Evolutionary conservation across 2,888 invertebrate genomes (phyloP).

Genomic region (Atrina japonica): DNA sequence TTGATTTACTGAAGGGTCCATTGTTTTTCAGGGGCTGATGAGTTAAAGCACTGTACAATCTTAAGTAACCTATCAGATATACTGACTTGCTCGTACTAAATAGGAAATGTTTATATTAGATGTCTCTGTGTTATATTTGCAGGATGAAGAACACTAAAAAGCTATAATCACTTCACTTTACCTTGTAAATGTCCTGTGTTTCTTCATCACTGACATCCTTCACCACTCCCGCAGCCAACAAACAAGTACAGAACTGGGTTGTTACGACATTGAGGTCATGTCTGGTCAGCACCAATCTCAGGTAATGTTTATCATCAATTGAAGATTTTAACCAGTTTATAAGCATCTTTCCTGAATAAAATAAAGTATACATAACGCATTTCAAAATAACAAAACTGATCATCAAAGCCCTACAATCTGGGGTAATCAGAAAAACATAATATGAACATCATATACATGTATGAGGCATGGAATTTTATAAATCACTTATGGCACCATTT

Average conservation of each 20-base stretch:
- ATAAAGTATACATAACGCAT: background rate
- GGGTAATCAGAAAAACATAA: background rate
- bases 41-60: no score
- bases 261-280: constrained; percentile 88
- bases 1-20: no score
- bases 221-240: constrained; percentile 92
- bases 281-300: constrained; percentile 84
- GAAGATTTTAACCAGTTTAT: constrained; percentile 93
- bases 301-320: constrained; percentile 86
- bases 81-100: no score
- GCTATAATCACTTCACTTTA: no score
- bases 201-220: constrained; percentile 86
- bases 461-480: background rate
- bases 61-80: no score
- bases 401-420: background rate
- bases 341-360: constrained; percentile 92
- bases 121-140: no score
- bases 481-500: no score
- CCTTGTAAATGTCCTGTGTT: constrained; percentile 83
- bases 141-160: no score
- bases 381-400: background rate
- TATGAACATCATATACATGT: background rate
- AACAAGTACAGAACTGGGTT: constrained; percentile 92
- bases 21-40: no score
- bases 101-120: no score